Base-by-base conservation (phyloP, 2,113 vertebrate genomes). In the Hydrochoerus hydrochaeris region DNA sequence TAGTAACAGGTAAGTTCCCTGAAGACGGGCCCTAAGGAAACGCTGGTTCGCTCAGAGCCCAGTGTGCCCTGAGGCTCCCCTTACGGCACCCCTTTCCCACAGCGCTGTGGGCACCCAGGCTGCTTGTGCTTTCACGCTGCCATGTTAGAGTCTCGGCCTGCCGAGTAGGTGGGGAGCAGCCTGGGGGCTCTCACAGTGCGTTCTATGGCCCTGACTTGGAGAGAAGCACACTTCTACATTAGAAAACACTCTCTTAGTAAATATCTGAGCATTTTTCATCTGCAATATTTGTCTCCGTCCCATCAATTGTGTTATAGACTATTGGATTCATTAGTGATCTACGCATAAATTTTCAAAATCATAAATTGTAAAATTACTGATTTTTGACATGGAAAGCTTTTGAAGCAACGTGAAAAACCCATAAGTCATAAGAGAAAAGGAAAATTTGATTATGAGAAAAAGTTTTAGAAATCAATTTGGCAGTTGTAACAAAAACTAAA, bases 371-470 rank as follows among this genome's bases (percentile, higher is more conserved):
- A 73, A 10, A 82, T 52, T 69, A 67, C 71, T 57, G 0, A 1
- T 58, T 71, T 88, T 35, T 41, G 32, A 57, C 24, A 62, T 0
- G 14, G 9, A 20, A 93, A 10, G 3, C 6, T 38, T 89, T 49
- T 11, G 46, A 88, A 44, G 10, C 35, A 94, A 78, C n/a, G 41
- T 46, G 7, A 30, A 88, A 81, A 65, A 41, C 1, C 14, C 62
- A 90, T 24, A 89, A 86, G 14, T 69, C 92, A 62, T 75, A 54
- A 90, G 22, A 85, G 7, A 78, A 62, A 95, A 81, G n/a, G 13
- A 32, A 62, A 13, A 54, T 88, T 84, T 73, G 30, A 88, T 16
- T 58, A 71, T 65, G 41, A 49, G 26, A 11, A 52, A 41, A 90
- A 84, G 35, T 58, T 84, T 57, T 22, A 44, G 41, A 24, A 80